phyloP scores from a whole-genome alignment of 2,113 vertebrate species.

The Sardina pilchardus region DNA sequence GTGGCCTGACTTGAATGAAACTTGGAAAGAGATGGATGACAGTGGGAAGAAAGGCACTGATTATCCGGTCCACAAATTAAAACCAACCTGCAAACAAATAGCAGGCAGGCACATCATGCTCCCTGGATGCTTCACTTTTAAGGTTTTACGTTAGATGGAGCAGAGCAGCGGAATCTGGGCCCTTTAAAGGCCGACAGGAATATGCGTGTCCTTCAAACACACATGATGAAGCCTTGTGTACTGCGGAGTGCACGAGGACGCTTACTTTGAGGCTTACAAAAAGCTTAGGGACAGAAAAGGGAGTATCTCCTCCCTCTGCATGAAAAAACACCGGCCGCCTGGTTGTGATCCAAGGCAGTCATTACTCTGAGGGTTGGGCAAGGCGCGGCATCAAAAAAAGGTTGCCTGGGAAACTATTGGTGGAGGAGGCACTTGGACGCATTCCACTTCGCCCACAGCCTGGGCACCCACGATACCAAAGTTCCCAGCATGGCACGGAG shows the following conservation, averaged over 20 bases:
- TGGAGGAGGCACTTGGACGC: not conserved
- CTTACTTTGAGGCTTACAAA: not conserved
- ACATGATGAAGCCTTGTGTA: not conserved
- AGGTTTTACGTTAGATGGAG: not conserved
- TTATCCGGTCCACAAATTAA: not conserved
- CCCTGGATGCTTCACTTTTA: too few species aligned
- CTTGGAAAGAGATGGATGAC: not conserved
- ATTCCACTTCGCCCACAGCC: not conserved
- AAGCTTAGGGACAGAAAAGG: not conserved
- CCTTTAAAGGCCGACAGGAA: not conserved
- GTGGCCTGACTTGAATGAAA: not conserved
- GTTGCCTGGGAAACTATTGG: not conserved
- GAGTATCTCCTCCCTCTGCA: not conserved
- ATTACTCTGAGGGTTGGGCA: not conserved
- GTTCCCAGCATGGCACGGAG: not conserved
- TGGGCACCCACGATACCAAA: not conserved
- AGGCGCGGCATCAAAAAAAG: not conserved
- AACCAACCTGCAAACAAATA: not conserved
- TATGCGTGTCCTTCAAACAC: not conserved
- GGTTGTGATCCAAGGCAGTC: not conserved
- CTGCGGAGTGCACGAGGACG: not conserved
- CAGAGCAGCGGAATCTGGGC: not conserved
- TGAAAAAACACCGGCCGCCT: not conserved
- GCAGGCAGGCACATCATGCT: not conserved
- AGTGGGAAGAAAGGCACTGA: not conserved